These are phyloP conservation scores for Pelochelys cantorii DNA, from an alignment of 2,797 vertebrate genomes.

Conservation along the genomic window DNA sequence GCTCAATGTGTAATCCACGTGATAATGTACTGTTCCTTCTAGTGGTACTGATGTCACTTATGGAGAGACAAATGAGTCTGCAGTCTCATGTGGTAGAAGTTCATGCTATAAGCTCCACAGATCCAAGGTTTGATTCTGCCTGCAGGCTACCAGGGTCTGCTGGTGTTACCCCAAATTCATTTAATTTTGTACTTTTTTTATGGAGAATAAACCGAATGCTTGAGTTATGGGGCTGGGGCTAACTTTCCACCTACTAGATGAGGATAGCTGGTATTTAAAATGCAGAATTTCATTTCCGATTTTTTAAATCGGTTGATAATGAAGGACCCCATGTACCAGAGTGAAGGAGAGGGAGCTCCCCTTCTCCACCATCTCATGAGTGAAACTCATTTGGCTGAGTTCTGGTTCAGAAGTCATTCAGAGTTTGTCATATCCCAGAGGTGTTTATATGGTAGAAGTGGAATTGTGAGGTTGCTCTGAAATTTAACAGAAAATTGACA, in stretches of 20 bases:
- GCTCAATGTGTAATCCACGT: neutral
- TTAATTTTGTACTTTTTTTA: neutral
- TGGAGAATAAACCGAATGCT: neutral
- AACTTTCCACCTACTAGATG: neutral
- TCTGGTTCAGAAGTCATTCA: constrained; percentile 12
- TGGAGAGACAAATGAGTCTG: no score
- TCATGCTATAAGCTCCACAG: no score
- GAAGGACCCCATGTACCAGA: neutral
- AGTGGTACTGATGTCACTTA: no score
- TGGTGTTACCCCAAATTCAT: neutral
- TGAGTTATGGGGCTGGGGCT: neutral
- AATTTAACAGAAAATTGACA: constrained; percentile 40
- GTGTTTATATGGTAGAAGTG: constrained; percentile 1
- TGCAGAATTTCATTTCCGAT: neutral
- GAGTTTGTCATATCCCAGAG: neutral
- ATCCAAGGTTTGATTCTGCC: no score
- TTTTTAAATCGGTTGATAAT: neutral
- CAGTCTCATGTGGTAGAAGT: no score
- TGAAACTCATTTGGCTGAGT: neutral
- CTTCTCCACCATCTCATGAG: neutral
- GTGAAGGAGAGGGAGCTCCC: neutral
- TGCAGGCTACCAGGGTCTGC: no score
- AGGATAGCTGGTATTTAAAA: neutral
- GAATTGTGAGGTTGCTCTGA: constrained; percentile 38
- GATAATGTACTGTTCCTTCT: no score